Percentiles rank a stretch among this genome's conserved stretches.
Conservation (phyloP, 2,113 vertebrate species). For the Paradisaea rubra region DNA sequence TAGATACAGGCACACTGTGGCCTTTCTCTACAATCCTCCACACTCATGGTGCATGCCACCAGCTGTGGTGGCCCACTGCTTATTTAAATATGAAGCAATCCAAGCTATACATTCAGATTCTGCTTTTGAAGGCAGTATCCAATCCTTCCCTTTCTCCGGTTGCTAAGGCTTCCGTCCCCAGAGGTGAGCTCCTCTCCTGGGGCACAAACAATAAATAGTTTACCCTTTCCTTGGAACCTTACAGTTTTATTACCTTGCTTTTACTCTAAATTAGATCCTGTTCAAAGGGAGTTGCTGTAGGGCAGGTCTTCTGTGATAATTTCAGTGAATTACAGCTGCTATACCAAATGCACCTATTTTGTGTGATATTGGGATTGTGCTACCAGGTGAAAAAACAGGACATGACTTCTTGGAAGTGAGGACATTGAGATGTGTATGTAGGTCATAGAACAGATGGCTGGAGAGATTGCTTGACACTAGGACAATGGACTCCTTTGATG, state of each 20-base stretch:
- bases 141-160: background rate
- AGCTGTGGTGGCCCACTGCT: background rate
- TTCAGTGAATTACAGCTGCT: background rate
- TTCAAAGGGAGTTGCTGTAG: background rate
- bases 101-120: background rate
- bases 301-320: background rate
- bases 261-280: background rate
- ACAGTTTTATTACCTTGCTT: background rate
- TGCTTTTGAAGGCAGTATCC: background rate
- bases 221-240: background rate
- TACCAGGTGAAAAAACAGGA: background rate
- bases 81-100: background rate
- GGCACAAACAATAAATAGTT: background rate
- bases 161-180: background rate
- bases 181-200: background rate
- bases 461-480: background rate
- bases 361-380: background rate
- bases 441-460: background rate
- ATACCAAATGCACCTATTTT: background rate
- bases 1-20: background rate
- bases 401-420: background rate
- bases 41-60: rapidly evolving
- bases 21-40: background rate
- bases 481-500: background rate
- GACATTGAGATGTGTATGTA: background rate